phyloP scores from a whole-genome alignment of 1,140 invertebrate species.

The Eueides isabella region DNA sequence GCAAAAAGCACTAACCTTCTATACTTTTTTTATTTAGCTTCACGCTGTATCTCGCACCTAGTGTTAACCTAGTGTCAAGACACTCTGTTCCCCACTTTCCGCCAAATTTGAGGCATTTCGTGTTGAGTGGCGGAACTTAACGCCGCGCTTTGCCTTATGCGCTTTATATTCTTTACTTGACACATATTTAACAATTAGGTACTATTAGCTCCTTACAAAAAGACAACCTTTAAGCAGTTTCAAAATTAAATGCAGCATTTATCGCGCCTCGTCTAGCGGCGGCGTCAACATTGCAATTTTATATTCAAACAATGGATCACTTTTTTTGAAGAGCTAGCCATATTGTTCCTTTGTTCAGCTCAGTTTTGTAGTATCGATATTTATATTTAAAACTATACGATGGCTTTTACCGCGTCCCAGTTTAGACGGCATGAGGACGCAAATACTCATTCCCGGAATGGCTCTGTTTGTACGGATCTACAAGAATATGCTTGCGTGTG shows the following conservation, averaged over 20 bases:
- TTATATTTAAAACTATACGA: slow-evolving; percentile 25
- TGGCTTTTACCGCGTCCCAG: slow-evolving; percentile 22
- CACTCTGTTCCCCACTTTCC: too few relatives aligned
- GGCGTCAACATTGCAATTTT: slow-evolving; percentile 27
- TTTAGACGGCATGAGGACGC: slow-evolving; percentile 16
- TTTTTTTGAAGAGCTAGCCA: slow-evolving; percentile 23
- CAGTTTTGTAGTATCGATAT: slow-evolving; percentile 12
- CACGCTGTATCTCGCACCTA: too few relatives aligned
- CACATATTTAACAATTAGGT: not conserved
- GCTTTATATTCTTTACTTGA: not conserved
- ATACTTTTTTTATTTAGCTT: too few relatives aligned
- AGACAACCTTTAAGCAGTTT: not conserved
- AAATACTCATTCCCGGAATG: slow-evolving; percentile 27
- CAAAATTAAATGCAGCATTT: not conserved
- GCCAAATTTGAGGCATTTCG: too few relatives aligned
- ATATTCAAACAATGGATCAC: slow-evolving; percentile 26
- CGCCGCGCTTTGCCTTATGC: too few relatives aligned
- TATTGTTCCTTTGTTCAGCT: slow-evolving; percentile 22
- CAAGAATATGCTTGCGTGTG: slow-evolving; percentile 19
- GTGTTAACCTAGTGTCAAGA: too few relatives aligned
- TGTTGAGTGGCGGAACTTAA: too few relatives aligned
- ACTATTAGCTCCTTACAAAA: not conserved
- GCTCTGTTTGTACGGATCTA: slow-evolving; percentile 24
- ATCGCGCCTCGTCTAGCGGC: slow-evolving; percentile 12
- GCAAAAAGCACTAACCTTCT: too few relatives aligned